Percentiles rank a stretch among this genome's conserved stretches.
Evolutionary conservation across 1,140 invertebrate species (phyloP).

Genomic region (Lasioglossum albipes): DNA sequence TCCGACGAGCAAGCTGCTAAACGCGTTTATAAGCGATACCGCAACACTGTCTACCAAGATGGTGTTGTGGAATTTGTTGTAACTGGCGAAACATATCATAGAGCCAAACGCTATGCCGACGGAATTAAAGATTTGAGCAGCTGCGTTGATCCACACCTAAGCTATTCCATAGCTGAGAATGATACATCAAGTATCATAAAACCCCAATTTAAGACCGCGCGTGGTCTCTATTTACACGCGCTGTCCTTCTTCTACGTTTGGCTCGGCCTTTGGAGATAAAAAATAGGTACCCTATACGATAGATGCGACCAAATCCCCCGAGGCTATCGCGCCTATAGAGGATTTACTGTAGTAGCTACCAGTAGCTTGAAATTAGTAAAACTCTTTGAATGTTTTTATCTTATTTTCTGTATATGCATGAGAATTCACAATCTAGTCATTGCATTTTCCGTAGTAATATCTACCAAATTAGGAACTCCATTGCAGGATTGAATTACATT

Average conservation of each 20-base stretch:
- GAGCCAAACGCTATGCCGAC: slow-evolving; percentile 95
- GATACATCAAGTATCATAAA: too few species aligned
- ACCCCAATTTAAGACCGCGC: too few species aligned
- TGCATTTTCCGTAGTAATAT: background rate
- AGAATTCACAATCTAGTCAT: background rate
- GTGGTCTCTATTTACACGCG: too few species aligned
- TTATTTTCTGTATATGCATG: too few species aligned
- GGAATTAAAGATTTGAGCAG: slow-evolving; percentile 95
- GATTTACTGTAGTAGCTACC: background rate
- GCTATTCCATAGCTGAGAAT: too few species aligned
- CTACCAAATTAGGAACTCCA: too few species aligned
- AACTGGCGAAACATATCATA: slow-evolving; percentile 96
- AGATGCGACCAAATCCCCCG: too few species aligned
- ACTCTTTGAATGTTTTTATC: background rate
- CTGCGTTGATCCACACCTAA: slow-evolving; percentile 94
- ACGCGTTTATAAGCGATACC: slow-evolving; percentile 89
- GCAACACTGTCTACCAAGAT: slow-evolving; percentile 92
- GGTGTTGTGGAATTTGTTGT: slow-evolving; percentile 95
- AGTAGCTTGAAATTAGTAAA: background rate
- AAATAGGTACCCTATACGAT: too few species aligned
- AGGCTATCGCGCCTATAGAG: too few species aligned
- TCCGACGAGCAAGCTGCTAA: slow-evolving; percentile 91
- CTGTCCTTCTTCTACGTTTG: too few species aligned
- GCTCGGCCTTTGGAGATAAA: too few species aligned
- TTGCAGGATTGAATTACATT: too few species aligned